phyloP scores from a whole-genome alignment of 1,140 invertebrate genomes.

The Drosophila leontia region DNA sequence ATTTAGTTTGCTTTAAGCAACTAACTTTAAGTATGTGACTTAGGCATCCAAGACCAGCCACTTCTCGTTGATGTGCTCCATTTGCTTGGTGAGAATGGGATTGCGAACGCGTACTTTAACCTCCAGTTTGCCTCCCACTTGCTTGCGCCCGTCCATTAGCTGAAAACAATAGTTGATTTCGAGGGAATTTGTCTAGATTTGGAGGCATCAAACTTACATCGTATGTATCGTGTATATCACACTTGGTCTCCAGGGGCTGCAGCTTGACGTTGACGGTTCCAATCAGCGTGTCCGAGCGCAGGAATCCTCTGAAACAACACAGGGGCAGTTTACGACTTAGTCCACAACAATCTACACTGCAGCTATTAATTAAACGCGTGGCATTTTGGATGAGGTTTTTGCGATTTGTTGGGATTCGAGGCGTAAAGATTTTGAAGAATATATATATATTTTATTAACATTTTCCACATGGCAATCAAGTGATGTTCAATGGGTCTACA shows the following conservation, averaged over 20 bases:
- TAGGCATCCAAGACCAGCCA: slow-evolving; percentile 93
- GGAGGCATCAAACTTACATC: slow-evolving; percentile 89
- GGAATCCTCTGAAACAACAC: slow-evolving; percentile 94
- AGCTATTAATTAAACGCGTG: slow-evolving; percentile 64
- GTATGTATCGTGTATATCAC: slow-evolving; percentile 95
- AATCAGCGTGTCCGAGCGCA: slow-evolving; percentile 93
- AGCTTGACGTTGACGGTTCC: slow-evolving; percentile 94
- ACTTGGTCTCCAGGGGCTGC: slow-evolving; percentile 93
- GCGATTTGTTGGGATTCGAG: slow-evolving; percentile 65
- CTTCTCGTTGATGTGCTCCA: slow-evolving; percentile 95
- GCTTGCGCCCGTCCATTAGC: slow-evolving; percentile 95
- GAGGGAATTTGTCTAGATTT: too few relatives aligned
- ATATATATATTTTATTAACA: slow-evolving; percentile 60
- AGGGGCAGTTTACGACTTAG: slow-evolving; percentile 84
- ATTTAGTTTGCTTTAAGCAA: slow-evolving; percentile 45
- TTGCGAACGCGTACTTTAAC: slow-evolving; percentile 95
- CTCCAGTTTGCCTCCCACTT: slow-evolving; percentile 95
- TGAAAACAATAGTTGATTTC: slow-evolving; percentile 79
- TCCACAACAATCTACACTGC: slow-evolving; percentile 84
- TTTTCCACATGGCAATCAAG: slow-evolving; percentile 16
- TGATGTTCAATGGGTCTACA: slow-evolving; percentile 24
- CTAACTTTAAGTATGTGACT: neutral
- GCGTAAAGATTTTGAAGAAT: slow-evolving; percentile 68
- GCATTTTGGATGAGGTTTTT: slow-evolving; percentile 54
- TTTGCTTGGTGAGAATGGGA: slow-evolving; percentile 95